These are phyloP conservation scores for Trichomalopsis sarcophagae DNA, from an alignment of 1,140 invertebrate genomes.

Conservation along the genomic window DNA sequence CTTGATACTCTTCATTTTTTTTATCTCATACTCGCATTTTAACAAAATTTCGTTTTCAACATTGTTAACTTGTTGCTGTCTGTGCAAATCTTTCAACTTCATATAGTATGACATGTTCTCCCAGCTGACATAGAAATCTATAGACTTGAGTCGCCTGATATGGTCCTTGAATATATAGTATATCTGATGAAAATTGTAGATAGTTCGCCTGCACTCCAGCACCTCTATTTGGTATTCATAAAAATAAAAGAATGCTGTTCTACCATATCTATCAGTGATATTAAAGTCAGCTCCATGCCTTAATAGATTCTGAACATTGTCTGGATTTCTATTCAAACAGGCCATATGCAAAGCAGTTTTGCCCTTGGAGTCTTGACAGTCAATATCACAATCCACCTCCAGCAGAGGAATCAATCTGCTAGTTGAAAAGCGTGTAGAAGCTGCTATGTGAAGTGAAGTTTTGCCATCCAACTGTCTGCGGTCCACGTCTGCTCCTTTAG, in stretches of 20 bases:
- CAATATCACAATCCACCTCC: slow-evolving; percentile 13
- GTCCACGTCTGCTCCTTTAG: slow-evolving; percentile 14
- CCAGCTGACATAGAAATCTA: slow-evolving; percentile 28
- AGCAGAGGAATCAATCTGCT: slow-evolving; percentile 2
- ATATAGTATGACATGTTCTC: slow-evolving; percentile 25
- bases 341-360: slow-evolving; percentile 38
- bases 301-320: slow-evolving; percentile 31
- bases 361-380: slow-evolving; percentile 33
- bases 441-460: slow-evolving; percentile 25
- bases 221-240: slow-evolving; percentile 28
- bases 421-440: slow-evolving; percentile 20
- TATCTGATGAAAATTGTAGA: slow-evolving; percentile 15
- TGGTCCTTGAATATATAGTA: slow-evolving; percentile 33
- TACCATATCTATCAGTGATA: slow-evolving; percentile 11
- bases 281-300: slow-evolving; percentile 33
- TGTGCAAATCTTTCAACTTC: slow-evolving; percentile 13
- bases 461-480: slow-evolving; percentile 6
- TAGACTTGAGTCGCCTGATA: not conserved
- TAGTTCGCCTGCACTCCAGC: not conserved
- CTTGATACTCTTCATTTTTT: slow-evolving; percentile 28
- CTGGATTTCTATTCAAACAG: slow-evolving; percentile 26
- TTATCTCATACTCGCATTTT: slow-evolving; percentile 12
- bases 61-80: not conserved
- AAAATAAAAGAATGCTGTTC: slow-evolving; percentile 33
- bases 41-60: not conserved